Conservation (phyloP, 2,113 vertebrate species). For the Phyllostomus discolor region DNA sequence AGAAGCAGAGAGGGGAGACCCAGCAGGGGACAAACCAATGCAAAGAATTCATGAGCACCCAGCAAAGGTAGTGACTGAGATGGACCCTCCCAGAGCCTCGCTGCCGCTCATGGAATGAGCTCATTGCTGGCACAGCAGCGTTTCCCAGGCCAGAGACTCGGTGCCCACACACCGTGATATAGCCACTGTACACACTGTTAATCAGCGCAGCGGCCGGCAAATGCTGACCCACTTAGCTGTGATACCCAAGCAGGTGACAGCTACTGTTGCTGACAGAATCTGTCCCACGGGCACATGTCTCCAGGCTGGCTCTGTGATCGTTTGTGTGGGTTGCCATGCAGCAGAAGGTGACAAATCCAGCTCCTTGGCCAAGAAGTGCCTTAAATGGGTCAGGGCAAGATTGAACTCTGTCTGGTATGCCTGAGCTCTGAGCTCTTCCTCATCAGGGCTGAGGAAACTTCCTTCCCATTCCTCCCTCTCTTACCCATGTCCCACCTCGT, state of each 20-base stretch:
- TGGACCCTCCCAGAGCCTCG: neutral
- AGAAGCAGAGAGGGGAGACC: neutral
- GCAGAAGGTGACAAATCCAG: neutral
- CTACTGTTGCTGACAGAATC: neutral
- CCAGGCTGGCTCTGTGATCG: neutral
- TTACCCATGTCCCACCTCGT: neutral
- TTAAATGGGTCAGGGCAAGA: neutral
- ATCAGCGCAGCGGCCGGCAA: neutral
- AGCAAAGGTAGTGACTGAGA: neutral
- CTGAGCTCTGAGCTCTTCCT: neutral
- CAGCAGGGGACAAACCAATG: neutral
- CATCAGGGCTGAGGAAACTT: neutral
- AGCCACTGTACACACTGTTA: neutral
- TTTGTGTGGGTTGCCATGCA: neutral
- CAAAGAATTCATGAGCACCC: neutral
- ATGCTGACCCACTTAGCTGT: neutral
- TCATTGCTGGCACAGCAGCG: rapidly evolving
- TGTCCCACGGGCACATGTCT: neutral
- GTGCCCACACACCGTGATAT: neutral
- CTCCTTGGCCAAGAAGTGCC: neutral
- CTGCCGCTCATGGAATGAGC: rapidly evolving
- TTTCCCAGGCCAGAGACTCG: neutral
- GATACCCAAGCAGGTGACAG: neutral
- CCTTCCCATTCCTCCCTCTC: neutral
- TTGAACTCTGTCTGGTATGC: neutral